Evolutionary conservation across 2,888 invertebrate genomes (phyloP).

Genomic region (Pharmacophagus antenor): DNA sequence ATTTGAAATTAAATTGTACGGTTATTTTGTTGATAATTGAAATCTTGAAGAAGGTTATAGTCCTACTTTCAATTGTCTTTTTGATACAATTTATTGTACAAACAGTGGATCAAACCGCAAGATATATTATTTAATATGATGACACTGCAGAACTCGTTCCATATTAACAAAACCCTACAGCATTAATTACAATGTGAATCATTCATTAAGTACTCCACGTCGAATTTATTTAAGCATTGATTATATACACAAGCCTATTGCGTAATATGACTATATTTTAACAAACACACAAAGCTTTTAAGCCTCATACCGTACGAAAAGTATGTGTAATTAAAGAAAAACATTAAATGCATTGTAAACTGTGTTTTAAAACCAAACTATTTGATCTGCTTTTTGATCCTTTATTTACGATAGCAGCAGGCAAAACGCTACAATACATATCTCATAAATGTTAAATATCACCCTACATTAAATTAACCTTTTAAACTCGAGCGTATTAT

Average conservation of each 20-base stretch:
- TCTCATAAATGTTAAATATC: no score
- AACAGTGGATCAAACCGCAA: no score
- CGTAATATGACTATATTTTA: conserved; percentile 3
- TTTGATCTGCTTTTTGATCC: neutral
- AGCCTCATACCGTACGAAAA: conserved; percentile 16
- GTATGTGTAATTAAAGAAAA: conserved; percentile 10
- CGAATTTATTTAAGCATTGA: neutral
- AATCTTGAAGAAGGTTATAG: neutral
- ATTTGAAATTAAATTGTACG: neutral
- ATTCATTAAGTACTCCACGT: neutral
- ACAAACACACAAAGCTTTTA: conserved; percentile 3
- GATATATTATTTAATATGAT: neutral
- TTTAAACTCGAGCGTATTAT: no score
- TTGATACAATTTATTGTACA: neutral
- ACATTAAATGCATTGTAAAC: conserved; percentile 11
- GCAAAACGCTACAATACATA: no score
- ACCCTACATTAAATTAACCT: no score
- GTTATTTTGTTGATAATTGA: neutral
- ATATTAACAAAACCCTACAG: neutral
- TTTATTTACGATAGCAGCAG: neutral
- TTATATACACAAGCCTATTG: conserved; percentile 4
- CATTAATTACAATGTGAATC: neutral
- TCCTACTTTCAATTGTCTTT: neutral
- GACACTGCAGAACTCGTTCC: conserved; percentile 2
- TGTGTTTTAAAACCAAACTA: neutral